These are phyloP conservation scores for Pachypsylla venusta DNA, from an alignment of 1,140 invertebrate species.

Conservation along the genomic window DNA sequence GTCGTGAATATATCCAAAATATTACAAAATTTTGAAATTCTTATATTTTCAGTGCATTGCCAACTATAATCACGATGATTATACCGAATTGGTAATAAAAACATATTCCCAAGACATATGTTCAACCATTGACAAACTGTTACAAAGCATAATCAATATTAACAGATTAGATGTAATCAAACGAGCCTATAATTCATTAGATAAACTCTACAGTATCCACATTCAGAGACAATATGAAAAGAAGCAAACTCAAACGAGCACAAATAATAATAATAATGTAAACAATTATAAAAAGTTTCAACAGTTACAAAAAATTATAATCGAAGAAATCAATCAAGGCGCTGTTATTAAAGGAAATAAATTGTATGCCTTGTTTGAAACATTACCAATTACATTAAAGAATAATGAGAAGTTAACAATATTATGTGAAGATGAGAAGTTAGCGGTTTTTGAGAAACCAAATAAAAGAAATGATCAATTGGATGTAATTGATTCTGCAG, in stretches of 20 bases:
- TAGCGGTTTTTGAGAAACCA: too few species aligned
- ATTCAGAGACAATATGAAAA: not conserved
- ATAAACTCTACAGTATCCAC: not conserved
- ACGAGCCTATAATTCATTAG: not conserved
- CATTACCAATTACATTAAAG: not conserved
- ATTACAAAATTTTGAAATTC: too few species aligned
- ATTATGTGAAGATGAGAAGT: too few species aligned
- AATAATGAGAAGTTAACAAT: too few species aligned
- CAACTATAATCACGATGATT: conserved; percentile 7
- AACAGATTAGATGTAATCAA: conserved; percentile 2
- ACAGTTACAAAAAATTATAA: not conserved
- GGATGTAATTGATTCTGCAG: too few species aligned
- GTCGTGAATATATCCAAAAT: too few species aligned
- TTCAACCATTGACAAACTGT: conserved; percentile 8
- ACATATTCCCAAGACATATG: not conserved
- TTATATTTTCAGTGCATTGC: conserved; percentile 8
- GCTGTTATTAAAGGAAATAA: conserved; percentile 1
- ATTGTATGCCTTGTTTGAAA: not conserved
- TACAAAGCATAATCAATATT: not conserved
- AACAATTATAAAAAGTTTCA: not conserved
- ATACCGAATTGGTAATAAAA: not conserved
- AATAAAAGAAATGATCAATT: too few species aligned
- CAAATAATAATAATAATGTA: too few species aligned
- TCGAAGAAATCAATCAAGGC: not conserved
- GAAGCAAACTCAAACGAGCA: not conserved